phyloP scores from a whole-genome alignment of 1,140 invertebrate species.

The Tachypleus tridentatus region DNA sequence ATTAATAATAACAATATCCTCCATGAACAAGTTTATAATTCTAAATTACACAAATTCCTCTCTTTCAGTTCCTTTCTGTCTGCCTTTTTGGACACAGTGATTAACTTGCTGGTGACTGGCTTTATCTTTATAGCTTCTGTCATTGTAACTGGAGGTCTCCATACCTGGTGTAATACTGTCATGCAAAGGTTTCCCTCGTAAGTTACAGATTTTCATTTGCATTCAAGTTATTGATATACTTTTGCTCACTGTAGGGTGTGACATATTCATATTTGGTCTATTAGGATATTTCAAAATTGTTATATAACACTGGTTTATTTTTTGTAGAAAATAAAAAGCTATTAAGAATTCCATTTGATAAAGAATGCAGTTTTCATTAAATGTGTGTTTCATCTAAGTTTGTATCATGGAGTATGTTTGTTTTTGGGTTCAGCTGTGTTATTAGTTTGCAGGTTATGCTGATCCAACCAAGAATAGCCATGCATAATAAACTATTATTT shows the following conservation, averaged over 20 bases:
- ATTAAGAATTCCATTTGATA: too few species aligned
- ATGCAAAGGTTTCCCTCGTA: slow-evolving; percentile 67
- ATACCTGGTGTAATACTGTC: slow-evolving; percentile 80
- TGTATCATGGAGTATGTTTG: neutral
- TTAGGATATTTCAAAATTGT: neutral
- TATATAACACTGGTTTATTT: too few species aligned
- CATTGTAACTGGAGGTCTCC: slow-evolving; percentile 79
- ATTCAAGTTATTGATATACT: neutral
- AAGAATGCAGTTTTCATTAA: too few species aligned
- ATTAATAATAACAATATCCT: too few species aligned
- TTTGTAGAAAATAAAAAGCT: too few species aligned
- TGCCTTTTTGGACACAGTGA: slow-evolving; percentile 72
- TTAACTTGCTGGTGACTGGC: slow-evolving; percentile 54
- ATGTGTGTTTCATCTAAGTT: too few species aligned
- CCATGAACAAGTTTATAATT: too few species aligned
- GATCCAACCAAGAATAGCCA: too few species aligned
- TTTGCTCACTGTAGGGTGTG: neutral
- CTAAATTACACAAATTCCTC: too few species aligned
- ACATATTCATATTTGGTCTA: neutral
- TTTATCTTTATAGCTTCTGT: slow-evolving; percentile 66
- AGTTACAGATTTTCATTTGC: slow-evolving; percentile 31
- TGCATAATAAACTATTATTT: too few species aligned
- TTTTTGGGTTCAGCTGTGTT: neutral
- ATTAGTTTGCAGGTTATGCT: too few species aligned
- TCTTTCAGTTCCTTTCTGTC: slow-evolving; percentile 67